Evolutionary conservation across 1,140 invertebrate species (phyloP).

Genomic region (Drosophila burlai): DNA sequence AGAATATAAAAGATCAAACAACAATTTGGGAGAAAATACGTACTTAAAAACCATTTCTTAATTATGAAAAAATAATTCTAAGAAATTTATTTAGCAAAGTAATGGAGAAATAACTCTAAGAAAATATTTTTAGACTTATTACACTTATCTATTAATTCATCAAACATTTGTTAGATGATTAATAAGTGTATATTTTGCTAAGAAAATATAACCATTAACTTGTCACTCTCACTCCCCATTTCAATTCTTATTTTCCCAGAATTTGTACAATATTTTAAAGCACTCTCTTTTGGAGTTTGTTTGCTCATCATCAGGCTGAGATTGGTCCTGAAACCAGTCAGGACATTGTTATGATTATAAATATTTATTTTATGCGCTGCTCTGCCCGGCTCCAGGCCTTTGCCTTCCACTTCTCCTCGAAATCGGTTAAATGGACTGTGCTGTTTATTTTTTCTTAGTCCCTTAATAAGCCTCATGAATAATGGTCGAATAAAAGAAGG

Average conservation of each 20-base stretch:
- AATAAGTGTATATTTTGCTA: background rate
- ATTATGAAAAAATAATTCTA: background rate
- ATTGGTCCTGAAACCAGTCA: constrained; percentile 31
- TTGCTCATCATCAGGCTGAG: constrained; percentile 50
- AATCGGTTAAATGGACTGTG: constrained; percentile 83
- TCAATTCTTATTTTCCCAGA: background rate
- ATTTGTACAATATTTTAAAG: background rate
- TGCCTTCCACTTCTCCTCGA: constrained; percentile 25
- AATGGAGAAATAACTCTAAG: background rate
- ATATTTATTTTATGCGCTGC: constrained; percentile 74
- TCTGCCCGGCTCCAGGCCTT: constrained; percentile 29
- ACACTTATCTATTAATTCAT: background rate
- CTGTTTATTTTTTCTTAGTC: constrained; percentile 69
- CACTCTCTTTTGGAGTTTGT: constrained; percentile 6
- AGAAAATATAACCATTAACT: background rate
- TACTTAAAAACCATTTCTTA: background rate
- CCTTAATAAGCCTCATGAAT: constrained; percentile 76
- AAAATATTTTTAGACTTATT: background rate
- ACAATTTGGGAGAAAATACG: no score
- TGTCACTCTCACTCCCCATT: background rate
- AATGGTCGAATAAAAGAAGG: constrained; percentile 56
- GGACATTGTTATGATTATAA: constrained; percentile 76
- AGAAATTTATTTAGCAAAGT: background rate
- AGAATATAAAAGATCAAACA: no score
- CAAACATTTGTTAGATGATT: background rate